phyloP scores from a whole-genome alignment of 2,113 vertebrate genomes.

The Chamaea fasciata region DNA sequence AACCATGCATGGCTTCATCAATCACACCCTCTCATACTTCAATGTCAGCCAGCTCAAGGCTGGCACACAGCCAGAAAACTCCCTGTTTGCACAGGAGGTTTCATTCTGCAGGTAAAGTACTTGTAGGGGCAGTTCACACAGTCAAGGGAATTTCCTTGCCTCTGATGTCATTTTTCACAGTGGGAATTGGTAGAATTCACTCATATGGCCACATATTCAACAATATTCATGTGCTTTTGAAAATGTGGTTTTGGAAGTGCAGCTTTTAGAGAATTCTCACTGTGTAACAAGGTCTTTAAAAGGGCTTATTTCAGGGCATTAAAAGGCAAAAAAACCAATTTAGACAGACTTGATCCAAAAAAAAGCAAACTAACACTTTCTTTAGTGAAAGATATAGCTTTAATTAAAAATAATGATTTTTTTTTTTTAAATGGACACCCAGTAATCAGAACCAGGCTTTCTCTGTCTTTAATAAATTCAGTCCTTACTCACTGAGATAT shows the following conservation, averaged over 20 bases:
- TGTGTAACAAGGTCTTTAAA: not conserved
- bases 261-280: not conserved
- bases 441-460: not conserved
- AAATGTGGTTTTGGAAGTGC: not conserved
- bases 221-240: not conserved
- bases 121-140: not conserved
- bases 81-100: slow-evolving; percentile 80
- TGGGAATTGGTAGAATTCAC: not conserved
- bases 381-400: not conserved
- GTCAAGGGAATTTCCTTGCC: not conserved
- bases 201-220: too few species aligned
- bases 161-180: not conserved
- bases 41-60: slow-evolving; percentile 89
- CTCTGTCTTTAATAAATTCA: not conserved
- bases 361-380: not conserved
- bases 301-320: not conserved
- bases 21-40: slow-evolving; percentile 95
- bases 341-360: not conserved
- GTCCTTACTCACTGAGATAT: not conserved
- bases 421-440: not conserved
- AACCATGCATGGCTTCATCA: slow-evolving; percentile 91
- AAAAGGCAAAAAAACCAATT: not conserved
- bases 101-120: slow-evolving; percentile 89
- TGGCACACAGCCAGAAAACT: slow-evolving; percentile 84
- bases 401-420: not conserved